Evolutionary conservation across 2,797 vertebrate genomes (phyloP).

Genomic region (Furcifer pardalis): DNA sequence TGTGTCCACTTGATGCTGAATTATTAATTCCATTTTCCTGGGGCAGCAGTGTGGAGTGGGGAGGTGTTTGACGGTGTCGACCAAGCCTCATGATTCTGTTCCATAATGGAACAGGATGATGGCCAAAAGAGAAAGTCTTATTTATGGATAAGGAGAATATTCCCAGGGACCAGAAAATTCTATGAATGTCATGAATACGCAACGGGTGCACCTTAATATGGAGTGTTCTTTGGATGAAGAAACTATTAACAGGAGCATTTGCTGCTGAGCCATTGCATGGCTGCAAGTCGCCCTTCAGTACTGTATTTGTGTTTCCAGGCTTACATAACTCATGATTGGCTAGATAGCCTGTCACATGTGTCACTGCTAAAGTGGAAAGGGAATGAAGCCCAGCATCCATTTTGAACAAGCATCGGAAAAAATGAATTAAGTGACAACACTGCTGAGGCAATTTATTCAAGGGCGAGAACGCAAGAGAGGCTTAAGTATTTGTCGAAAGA

Average conservation of each 20-base stretch:
- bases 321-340: neutral
- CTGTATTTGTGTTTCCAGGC: conserved; percentile 5
- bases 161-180: conserved; percentile 22
- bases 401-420: neutral
- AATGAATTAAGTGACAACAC: conserved; percentile 5
- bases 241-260: neutral
- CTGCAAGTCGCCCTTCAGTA: neutral
- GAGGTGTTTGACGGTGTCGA: conserved; percentile 30
- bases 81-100: neutral
- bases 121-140: conserved; percentile 32
- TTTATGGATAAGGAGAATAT: conserved; percentile 38
- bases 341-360: neutral
- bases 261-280: neutral
- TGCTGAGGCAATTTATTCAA: conserved; percentile 21
- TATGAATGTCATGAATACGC: conserved; percentile 38
- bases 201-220: conserved; percentile 6
- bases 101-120: conserved; percentile 34
- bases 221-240: neutral
- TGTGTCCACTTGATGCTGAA: conserved; percentile 25
- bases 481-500: conserved; percentile 19
- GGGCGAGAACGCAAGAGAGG: neutral
- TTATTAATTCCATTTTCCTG: conserved; percentile 49
- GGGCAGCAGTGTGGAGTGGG: neutral
- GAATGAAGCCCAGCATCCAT: neutral
- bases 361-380: neutral